Evolutionary conservation across 2,888 invertebrate genomes (phyloP).

Genomic region (Metacarcinus magister): DNA sequence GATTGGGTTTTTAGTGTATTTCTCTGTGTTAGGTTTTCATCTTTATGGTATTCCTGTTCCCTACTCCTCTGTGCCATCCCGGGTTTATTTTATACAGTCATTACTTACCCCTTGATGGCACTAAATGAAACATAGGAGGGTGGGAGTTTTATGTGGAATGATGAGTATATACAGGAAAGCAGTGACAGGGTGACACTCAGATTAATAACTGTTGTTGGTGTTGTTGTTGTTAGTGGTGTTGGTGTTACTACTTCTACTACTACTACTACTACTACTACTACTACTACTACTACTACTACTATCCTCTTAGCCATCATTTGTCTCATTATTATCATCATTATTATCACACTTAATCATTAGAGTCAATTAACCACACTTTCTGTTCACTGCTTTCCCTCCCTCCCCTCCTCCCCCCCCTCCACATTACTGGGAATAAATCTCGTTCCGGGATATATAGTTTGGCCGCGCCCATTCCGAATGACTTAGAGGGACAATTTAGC

Average conservation of each 20-base stretch:
- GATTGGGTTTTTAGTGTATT: neutral
- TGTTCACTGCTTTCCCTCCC: neutral
- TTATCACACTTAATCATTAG: no score
- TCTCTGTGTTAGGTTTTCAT: neutral
- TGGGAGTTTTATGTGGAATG: neutral
- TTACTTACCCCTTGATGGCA: neutral
- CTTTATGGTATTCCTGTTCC: neutral
- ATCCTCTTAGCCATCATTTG: neutral
- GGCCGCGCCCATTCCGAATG: neutral
- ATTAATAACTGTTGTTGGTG: neutral
- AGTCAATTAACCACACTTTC: neutral
- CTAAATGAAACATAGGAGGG: neutral
- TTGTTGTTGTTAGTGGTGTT: neutral
- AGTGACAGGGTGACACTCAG: neutral
- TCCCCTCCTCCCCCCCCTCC: neutral
- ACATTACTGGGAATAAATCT: neutral
- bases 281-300: neutral
- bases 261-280: neutral
- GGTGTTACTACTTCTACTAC: neutral
- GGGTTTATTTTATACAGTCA: neutral
- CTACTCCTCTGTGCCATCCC: neutral
- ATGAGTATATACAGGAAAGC: neutral
- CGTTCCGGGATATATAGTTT: neutral
- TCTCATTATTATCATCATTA: neutral
- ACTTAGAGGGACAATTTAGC: slow-evolving; percentile 42